Evolutionary conservation across 2,113 vertebrate genomes (phyloP), one percentile per base, ranked within the genome.

Genomic region (Heterocephalus glaber): DNA sequence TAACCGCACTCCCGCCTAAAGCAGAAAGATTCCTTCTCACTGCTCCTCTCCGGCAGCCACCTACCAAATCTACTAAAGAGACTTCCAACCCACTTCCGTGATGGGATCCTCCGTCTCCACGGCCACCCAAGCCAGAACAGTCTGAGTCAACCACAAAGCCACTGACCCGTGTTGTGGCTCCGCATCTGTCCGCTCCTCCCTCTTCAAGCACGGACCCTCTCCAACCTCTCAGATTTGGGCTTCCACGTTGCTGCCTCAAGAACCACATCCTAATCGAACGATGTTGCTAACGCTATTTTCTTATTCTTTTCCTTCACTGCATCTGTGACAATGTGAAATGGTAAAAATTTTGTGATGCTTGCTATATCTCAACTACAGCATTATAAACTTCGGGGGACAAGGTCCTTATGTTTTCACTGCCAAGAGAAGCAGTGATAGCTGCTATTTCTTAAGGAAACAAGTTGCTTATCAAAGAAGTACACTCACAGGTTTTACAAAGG

Each of bases 231-330:
- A 56, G 5, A 58, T 63, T 58, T 70, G 58, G 41, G 41, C 72
- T 83, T 74, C 19, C 4, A 17, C 1, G 1, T 24, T 52, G 58
- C 26, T 92, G 86, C n/a, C 54, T 90, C n/a, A 60, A 60, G 49
- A 95, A 90, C 24, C 26, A 85, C 41, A 56, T 28, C 30, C 30
- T 47, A 86, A 80, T 16, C 11, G 41, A 88, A 49, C 49, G 35
- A 89, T 54, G 11, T 47, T 89, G 61, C 58, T 63, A 93, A 68
- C 8, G 44, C 33, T 87, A 52, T 89, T 81, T 81, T 81, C 41
- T 52, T 52, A 58, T 52, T 89, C 60, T 81, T 93, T 93, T 85
- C 58, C 44, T 96, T 92, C 80, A 86, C 5, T 26, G 30, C 35
- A 89, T 56, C 12, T 70, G 33, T 47, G 70, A 33, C 19, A 61